phyloP scores from a whole-genome alignment of 2,888 invertebrate species.

The Euplagia quadripunctaria region DNA sequence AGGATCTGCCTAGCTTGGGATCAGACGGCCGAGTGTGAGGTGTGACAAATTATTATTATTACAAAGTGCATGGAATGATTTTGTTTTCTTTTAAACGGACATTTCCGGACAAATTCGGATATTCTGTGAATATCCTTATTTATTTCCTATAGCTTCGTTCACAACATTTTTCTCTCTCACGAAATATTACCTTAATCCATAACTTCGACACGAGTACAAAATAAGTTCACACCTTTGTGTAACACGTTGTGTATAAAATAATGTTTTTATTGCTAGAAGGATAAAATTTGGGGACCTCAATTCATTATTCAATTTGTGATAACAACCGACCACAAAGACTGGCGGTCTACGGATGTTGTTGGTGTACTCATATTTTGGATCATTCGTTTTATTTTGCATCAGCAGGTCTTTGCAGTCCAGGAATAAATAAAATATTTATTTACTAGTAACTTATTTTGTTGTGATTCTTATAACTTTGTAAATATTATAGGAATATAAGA shows the following conservation, averaged over 20 bases:
- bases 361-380: slow-evolving; percentile 4
- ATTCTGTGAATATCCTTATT: no score
- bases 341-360: slow-evolving; percentile 12
- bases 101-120: no score
- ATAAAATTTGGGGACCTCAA: not conserved
- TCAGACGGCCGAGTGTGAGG: no score
- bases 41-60: no score
- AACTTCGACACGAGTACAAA: not conserved
- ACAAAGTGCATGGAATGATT: no score
- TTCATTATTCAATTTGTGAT: not conserved
- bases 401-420: slow-evolving; percentile 33
- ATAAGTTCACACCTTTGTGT: not conserved
- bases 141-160: no score
- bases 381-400: slow-evolving; percentile 30
- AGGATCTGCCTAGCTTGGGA: no score
- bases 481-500: slow-evolving; percentile 61
- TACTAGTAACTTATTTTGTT: slow-evolving; percentile 81
- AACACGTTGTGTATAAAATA: not conserved
- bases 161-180: no score
- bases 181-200: no score
- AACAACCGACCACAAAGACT: not conserved
- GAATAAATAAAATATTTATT: slow-evolving; percentile 64
- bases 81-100: no score
- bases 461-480: slow-evolving; percentile 75
- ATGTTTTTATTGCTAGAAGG: not conserved